Conservation (phyloP, 2,113 vertebrate genomes). For the Varanus komodoensis region DNA sequence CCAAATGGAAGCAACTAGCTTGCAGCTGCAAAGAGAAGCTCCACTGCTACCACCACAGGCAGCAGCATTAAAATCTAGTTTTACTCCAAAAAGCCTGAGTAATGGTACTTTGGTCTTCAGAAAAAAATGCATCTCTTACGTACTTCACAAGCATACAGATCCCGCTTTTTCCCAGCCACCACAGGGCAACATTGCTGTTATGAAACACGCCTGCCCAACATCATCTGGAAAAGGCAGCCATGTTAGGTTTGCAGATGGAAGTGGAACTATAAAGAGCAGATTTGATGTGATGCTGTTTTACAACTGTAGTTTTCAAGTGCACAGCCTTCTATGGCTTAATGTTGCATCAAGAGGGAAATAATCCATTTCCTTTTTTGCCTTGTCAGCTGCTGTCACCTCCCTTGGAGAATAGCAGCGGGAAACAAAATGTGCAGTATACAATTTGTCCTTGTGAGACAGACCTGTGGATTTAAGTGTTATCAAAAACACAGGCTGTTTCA, state of each 20-base stretch:
- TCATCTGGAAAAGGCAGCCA: conserved; percentile 51
- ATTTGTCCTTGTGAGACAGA: conserved; percentile 54
- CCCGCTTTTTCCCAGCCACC: conserved; percentile 31
- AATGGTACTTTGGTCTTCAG: conserved; percentile 48
- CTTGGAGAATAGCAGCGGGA: conserved; percentile 53
- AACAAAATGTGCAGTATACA: conserved; percentile 71
- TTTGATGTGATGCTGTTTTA: conserved; percentile 59
- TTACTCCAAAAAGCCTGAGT: conserved; percentile 19
- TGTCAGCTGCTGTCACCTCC: conserved; percentile 45
- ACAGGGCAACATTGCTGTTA: conserved; percentile 46
- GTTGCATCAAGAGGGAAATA: conserved; percentile 56
- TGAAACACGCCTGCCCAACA: conserved; percentile 53
- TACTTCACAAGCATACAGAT: conserved; percentile 37
- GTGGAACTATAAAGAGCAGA: conserved; percentile 53
- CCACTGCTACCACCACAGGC: not conserved
- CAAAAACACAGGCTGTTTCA: conserved; percentile 39
- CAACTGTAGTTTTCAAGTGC: conserved; percentile 68
- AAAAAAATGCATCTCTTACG: conserved; percentile 45
- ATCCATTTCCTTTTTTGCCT: conserved; percentile 55
- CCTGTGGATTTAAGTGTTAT: conserved; percentile 43
- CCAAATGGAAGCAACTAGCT: too few species aligned
- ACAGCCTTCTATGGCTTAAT: conserved; percentile 70
- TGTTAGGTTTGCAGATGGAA: conserved; percentile 57
- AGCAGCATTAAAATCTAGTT: not conserved
- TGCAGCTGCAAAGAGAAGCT: not conserved